phyloP scores from a whole-genome alignment of 2,113 vertebrate species.

The Elephantulus edwardii region DNA sequence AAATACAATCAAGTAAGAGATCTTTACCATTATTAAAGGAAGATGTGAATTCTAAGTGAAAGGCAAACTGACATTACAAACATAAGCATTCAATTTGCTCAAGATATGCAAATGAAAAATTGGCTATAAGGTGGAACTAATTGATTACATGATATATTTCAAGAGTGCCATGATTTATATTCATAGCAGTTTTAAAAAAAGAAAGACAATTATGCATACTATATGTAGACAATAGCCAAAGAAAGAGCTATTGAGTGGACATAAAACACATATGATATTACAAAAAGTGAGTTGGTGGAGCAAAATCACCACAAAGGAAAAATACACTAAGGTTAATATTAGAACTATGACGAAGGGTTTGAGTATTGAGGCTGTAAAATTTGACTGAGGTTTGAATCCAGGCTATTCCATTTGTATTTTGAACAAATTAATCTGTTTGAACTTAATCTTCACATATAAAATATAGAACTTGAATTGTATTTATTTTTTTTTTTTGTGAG shows the following conservation, averaged over 20 bases:
- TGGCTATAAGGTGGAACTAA: neutral
- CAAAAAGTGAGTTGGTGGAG: neutral
- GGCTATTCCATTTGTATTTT: neutral
- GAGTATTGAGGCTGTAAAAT: neutral
- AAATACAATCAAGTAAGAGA: slow-evolving; percentile 76
- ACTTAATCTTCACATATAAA: slow-evolving; percentile 28
- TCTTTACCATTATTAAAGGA: slow-evolving; percentile 79
- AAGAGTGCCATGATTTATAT: neutral
- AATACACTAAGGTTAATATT: slow-evolving; percentile 35
- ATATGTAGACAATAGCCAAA: neutral
- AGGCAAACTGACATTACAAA: slow-evolving; percentile 77
- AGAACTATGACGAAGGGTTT: neutral
- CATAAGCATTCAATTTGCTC: slow-evolving; percentile 69
- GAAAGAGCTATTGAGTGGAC: neutral
- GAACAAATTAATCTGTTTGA: slow-evolving; percentile 36
- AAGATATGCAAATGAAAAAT: slow-evolving; percentile 56
- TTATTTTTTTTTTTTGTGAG: neutral
- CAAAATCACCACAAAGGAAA: slow-evolving; percentile 1
- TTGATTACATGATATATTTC: neutral
- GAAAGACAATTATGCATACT: neutral
- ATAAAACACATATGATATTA: neutral
- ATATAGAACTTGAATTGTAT: neutral
- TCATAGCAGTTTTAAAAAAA: slow-evolving; percentile 6
- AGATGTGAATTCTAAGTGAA: slow-evolving; percentile 77
- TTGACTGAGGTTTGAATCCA: neutral